These are phyloP conservation scores for Empidonax alnorum DNA, from an alignment of 2,113 vertebrate genomes.

Conservation along the genomic window DNA sequence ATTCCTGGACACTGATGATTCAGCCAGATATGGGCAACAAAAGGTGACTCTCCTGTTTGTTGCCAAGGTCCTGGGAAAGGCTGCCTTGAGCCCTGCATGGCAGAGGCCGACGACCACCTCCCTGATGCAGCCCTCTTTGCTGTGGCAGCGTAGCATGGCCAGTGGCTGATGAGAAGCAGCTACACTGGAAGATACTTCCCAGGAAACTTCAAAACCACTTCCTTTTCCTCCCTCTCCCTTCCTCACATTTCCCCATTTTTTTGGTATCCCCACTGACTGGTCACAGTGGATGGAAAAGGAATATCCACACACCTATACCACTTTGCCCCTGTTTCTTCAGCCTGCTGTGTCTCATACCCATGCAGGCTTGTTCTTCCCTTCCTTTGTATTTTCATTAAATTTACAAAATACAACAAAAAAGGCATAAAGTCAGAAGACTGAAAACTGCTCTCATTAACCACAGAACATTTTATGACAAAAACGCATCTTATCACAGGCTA, in stretches of 20 bases:
- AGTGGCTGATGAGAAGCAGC: rapidly evolving
- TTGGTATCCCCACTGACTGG: neutral
- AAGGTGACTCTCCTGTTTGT: neutral
- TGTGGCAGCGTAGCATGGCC: rapidly evolving
- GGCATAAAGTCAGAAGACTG: neutral
- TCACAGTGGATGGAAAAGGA: neutral
- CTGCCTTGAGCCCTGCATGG: neutral
- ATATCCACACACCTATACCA: neutral
- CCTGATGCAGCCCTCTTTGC: neutral
- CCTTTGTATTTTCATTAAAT: neutral
- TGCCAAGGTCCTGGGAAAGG: rapidly evolving
- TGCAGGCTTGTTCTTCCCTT: neutral
- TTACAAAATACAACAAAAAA: neutral
- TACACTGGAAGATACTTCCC: neutral
- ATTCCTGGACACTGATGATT: neutral
- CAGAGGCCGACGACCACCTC: rapidly evolving
- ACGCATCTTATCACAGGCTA: neutral
- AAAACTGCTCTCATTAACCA: neutral
- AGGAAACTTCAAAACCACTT: neutral
- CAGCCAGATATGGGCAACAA: rapidly evolving
- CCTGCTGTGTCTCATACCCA: neutral
- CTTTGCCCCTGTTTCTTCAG: neutral
- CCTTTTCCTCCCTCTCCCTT: neutral
- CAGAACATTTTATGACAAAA: neutral
- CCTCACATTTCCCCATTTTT: neutral